phyloP scores from a whole-genome alignment of 2,113 vertebrate species.

The Indicator indicator region DNA sequence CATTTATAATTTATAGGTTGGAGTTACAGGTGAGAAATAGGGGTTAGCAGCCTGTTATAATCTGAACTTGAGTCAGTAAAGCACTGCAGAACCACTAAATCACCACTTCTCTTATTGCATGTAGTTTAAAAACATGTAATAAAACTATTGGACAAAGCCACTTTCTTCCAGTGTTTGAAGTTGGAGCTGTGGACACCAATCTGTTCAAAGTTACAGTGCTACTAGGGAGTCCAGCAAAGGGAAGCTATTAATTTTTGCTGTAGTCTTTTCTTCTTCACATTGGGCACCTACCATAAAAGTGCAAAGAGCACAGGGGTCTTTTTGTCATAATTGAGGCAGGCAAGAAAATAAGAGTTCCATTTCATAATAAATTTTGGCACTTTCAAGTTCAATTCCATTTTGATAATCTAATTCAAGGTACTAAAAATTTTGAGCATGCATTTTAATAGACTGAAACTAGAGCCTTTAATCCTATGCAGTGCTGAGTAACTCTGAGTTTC shows the following conservation, averaged over 20 bases:
- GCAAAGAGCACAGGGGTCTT: slow-evolving; percentile 11
- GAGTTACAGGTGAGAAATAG: slow-evolving; percentile 68
- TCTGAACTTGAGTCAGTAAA: slow-evolving; percentile 69
- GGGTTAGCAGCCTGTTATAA: slow-evolving; percentile 70
- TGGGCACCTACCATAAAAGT: background rate
- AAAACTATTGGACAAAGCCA: slow-evolving; percentile 67
- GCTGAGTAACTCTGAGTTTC: background rate
- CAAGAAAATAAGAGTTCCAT: slow-evolving; percentile 2
- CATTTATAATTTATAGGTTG: slow-evolving; percentile 74
- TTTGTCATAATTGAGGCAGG: background rate
- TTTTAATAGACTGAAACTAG: background rate
- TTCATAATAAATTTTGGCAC: background rate
- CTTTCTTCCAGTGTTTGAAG: slow-evolving; percentile 49
- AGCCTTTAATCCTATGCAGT: slow-evolving; percentile 10
- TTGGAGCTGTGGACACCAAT: slow-evolving; percentile 30
- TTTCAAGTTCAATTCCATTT: slow-evolving; percentile 21
- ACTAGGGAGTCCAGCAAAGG: slow-evolving; percentile 18
- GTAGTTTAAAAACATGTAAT: slow-evolving; percentile 69
- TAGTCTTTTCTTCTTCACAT: background rate
- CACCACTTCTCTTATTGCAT: slow-evolving; percentile 62
- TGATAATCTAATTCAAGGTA: slow-evolving; percentile 16
- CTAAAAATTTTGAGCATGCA: background rate
- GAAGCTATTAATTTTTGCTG: slow-evolving; percentile 48
- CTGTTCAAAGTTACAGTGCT: slow-evolving; percentile 40
- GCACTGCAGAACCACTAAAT: slow-evolving; percentile 62